These are phyloP conservation scores for Nothoprocta perdicaria DNA, from an alignment of 2,113 vertebrate species.

Conservation along the genomic window DNA sequence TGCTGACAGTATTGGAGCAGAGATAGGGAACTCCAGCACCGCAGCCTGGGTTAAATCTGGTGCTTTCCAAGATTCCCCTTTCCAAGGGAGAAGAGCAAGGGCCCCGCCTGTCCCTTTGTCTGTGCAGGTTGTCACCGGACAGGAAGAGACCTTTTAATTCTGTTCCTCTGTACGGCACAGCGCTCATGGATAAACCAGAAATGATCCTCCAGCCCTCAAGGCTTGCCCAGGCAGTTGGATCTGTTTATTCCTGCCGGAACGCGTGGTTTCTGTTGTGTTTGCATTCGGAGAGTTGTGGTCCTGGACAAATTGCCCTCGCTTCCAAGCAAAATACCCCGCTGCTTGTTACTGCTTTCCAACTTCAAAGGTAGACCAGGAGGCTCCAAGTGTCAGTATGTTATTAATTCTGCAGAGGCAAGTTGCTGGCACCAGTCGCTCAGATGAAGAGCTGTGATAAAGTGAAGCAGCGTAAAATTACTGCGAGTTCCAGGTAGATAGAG, in stretches of 20 bases:
- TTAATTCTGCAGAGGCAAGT: constrained; percentile 59
- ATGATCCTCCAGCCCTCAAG: not conserved
- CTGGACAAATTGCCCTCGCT: not conserved
- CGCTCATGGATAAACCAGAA: not conserved
- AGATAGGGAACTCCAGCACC: not conserved
- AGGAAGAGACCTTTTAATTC: not conserved
- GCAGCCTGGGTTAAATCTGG: not conserved
- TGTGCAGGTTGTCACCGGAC: not conserved
- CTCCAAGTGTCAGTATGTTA: constrained; percentile 59
- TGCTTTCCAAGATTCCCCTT: not conserved
- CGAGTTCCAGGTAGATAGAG: constrained; percentile 25
- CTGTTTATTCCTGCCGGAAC: constrained; percentile 27
- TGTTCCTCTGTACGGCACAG: not conserved
- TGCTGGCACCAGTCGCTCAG: constrained; percentile 56
- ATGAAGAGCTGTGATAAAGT: constrained; percentile 61
- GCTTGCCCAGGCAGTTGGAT: not conserved
- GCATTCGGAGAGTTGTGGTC: not conserved
- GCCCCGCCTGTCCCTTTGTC: not conserved
- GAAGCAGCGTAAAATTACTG: constrained; percentile 43
- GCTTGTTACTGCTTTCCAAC: constrained; percentile 34
- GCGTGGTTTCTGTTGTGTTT: constrained; percentile 19
- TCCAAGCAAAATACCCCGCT: constrained; percentile 47
- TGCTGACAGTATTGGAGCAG: not conserved
- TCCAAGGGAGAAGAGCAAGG: not conserved
- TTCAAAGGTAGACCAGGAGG: constrained; percentile 13